These are phyloP conservation scores for Elgaria multicarinata DNA, from an alignment of 2,113 vertebrate species.

Conservation along the genomic window DNA sequence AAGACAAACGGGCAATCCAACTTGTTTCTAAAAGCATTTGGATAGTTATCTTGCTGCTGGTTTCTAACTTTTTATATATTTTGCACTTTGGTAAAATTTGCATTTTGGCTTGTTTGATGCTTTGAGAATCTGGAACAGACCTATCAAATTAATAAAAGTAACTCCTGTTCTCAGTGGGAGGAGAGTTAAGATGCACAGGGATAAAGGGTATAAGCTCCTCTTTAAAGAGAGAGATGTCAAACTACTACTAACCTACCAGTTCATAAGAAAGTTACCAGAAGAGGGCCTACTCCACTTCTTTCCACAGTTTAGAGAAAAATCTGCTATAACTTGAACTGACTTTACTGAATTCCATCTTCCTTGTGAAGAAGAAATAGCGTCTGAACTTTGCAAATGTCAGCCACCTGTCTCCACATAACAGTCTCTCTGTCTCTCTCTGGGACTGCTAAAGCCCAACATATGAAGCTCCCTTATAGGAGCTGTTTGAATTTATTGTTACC, in stretches of 20 bases:
- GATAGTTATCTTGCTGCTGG: not conserved
- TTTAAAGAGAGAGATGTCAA: not conserved
- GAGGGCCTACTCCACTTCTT: not conserved
- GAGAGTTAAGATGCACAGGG: not conserved
- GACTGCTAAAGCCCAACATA: not conserved
- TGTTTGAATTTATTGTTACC: not conserved
- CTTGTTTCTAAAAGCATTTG: not conserved
- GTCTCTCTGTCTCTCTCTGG: not conserved
- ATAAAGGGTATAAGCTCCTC: not conserved
- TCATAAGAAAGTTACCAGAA: not conserved
- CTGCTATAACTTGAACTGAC: not conserved
- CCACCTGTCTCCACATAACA: not conserved
- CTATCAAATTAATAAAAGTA: not conserved
- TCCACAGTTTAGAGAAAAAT: not conserved
- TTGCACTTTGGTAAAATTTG: not conserved
- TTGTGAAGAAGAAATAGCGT: not conserved
- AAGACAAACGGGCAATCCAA: not conserved
- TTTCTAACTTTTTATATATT: not conserved
- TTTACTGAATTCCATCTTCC: not conserved
- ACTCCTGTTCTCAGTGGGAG: not conserved
- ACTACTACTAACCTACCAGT: not conserved
- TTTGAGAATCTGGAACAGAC: not conserved
- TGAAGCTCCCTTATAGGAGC: not conserved
- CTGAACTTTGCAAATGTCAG: not conserved
- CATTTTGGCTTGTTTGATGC: not conserved